Percentiles rank a stretch among this genome's conserved stretches.
Conservation (phyloP, 23 tunicate species). For the Halocynthia aurantium region DNA sequence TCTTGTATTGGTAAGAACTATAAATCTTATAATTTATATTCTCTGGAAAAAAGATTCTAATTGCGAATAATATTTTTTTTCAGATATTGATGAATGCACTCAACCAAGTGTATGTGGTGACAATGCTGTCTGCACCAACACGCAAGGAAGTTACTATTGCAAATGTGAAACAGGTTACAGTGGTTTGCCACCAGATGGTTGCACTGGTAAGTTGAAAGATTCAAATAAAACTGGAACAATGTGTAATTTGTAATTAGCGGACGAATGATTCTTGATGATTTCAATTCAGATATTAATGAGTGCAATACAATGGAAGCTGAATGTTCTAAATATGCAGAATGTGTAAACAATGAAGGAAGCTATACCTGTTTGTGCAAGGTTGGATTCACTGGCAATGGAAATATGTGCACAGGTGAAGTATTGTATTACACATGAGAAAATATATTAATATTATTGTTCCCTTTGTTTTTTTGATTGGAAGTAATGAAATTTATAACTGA, state of each 20-base stretch:
- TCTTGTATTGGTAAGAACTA: neutral
- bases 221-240: neutral
- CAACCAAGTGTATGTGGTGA: neutral
- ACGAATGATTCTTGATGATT: no score
- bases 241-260: neutral
- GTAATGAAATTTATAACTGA: no score
- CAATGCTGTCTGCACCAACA: constrained; percentile 31
- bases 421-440: no score
- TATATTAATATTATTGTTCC: no score
- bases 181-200: neutral
- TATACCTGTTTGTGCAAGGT: constrained; percentile 21
- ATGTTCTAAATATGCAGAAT: constrained; percentile 12
- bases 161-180: constrained; percentile 28
- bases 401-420: no score
- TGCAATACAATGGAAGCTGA: constrained; percentile 1
- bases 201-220: neutral
- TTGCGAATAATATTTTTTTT: neutral
- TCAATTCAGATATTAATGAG: constrained; percentile 21
- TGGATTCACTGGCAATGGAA: constrained; percentile 8
- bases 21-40: no score
- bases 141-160: constrained; percentile 36
- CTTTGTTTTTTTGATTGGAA: no score
- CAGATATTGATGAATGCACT: constrained; percentile 13
- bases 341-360: constrained; percentile 36
- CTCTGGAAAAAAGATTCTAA: neutral